A percentile compares a stretch with the other conserved stretches of the same genome.
Conservation (phyloP, 1,140 invertebrate species). For the Temnothorax longispinosus region DNA sequence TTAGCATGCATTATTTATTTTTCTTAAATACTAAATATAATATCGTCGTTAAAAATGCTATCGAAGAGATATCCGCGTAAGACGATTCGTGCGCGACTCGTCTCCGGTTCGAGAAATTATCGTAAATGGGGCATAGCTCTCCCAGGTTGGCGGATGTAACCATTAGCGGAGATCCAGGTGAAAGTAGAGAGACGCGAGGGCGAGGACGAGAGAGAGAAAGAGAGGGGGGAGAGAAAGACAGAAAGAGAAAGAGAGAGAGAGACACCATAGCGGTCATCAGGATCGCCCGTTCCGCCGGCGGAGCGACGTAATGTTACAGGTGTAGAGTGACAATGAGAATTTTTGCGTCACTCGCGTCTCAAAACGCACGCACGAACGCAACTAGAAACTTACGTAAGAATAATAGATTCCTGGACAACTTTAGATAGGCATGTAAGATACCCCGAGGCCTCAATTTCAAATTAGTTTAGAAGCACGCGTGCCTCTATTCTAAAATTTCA, state of each 20-base stretch:
- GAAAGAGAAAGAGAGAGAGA: neutral
- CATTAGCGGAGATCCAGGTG: constrained; percentile 77
- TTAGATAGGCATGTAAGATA: neutral
- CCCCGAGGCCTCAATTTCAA: neutral
- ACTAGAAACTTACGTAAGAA: neutral
- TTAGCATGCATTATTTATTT: neutral
- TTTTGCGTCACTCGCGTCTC: neutral
- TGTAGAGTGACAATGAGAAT: constrained; percentile 19
- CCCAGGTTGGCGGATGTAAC: constrained; percentile 76
- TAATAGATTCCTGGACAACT: neutral
- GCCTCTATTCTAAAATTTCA: neutral
- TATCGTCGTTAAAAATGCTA: neutral
- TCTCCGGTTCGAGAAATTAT: constrained; percentile 59
- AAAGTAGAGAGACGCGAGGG: constrained; percentile 74
- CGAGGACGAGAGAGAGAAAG: neutral
- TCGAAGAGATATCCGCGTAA: neutral
- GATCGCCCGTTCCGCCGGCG: constrained; percentile 34
- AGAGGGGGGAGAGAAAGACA: no score
- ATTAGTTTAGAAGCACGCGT: neutral
- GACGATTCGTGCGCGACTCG: neutral
- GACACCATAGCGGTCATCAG: constrained; percentile 46
- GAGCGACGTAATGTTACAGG: constrained; percentile 39
- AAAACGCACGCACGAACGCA: neutral
- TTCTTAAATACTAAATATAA: neutral
- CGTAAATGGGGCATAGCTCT: constrained; percentile 75